A percentile compares a stretch with the other conserved stretches of the same genome.
Conservation (phyloP, 1,140 invertebrate genomes). For the Druon quercuslanigerum region DNA sequence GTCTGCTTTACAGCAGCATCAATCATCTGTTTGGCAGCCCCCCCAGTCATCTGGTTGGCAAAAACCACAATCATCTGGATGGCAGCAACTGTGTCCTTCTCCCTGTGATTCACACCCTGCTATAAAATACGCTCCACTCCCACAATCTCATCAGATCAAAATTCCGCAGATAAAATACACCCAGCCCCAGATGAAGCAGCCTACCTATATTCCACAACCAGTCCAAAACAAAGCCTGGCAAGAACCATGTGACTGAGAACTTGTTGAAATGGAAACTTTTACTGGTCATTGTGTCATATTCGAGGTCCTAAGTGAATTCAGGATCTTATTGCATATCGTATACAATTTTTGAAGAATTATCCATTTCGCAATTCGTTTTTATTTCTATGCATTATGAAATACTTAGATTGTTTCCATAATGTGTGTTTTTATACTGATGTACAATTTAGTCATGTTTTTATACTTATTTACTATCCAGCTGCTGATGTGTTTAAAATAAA, state of each 20-base stretch:
- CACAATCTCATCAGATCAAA: conserved; percentile 46
- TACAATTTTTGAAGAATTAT: neutral
- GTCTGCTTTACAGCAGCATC: neutral
- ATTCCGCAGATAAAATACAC: conserved; percentile 56
- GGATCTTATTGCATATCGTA: neutral
- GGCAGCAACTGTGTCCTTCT: conserved; percentile 44
- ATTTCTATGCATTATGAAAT: neutral
- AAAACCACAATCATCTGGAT: neutral
- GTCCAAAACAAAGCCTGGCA: conserved; percentile 16
- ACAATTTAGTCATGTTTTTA: conserved; percentile 14
- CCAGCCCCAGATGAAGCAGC: conserved; percentile 48
- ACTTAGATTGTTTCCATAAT: neutral
- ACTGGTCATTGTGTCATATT: conserved; percentile 3
- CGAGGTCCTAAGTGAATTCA: neutral
- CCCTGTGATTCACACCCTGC: conserved; percentile 26
- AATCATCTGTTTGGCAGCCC: conserved; percentile 32
- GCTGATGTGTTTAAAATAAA: neutral
- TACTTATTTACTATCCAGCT: conserved; percentile 14
- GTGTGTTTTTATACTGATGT: conserved; percentile 12
- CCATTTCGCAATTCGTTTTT: neutral
- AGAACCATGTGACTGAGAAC: conserved; percentile 22
- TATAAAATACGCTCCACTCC: conserved; percentile 48
- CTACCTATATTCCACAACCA: conserved; percentile 40
- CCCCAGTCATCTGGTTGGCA: neutral
- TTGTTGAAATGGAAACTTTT: conserved; percentile 32